Conservation (phyloP, 1,140 invertebrate genomes). For the Leptinotarsa defecta region DNA sequence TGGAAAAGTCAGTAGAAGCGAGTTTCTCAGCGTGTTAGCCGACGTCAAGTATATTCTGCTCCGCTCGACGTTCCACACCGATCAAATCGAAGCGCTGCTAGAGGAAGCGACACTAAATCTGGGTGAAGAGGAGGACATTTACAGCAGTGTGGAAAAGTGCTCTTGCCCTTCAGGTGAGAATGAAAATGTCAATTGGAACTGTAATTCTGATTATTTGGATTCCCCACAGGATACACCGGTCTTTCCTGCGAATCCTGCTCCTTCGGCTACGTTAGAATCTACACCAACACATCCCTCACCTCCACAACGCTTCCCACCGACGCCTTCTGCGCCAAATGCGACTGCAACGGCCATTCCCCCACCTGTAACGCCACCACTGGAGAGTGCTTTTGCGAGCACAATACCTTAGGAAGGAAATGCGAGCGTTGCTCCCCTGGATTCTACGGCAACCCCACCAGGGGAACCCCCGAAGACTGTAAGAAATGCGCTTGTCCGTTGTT, state of each 20-base stretch:
- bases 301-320: conserved; percentile 46
- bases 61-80: conserved; percentile 87
- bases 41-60: conserved; percentile 82
- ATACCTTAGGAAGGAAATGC: conserved; percentile 73
- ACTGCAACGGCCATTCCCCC: conserved; percentile 87
- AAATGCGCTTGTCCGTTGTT: conserved; percentile 85
- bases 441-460: conserved; percentile 85
- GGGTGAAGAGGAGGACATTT: conserved; percentile 38
- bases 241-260: conserved; percentile 84
- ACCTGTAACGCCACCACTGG: conserved; percentile 70
- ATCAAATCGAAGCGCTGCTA: conserved; percentile 83
- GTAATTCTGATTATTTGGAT: neutral
- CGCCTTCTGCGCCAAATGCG: conserved; percentile 79
- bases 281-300: conserved; percentile 60
- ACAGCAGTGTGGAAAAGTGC: conserved; percentile 66
- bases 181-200: neutral
- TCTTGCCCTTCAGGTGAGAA: conserved; percentile 61
- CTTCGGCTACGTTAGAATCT: conserved; percentile 81
- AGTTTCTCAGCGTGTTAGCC: conserved; percentile 85
- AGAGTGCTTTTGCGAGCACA: conserved; percentile 75
- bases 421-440: conserved; percentile 86
- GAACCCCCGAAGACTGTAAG: conserved; percentile 77
- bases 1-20: conserved; percentile 68
- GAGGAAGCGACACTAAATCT: conserved; percentile 43
- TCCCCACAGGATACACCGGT: conserved; percentile 67